Conservation (phyloP, 2,888 invertebrate species). For the Stenodera caucasica region DNA sequence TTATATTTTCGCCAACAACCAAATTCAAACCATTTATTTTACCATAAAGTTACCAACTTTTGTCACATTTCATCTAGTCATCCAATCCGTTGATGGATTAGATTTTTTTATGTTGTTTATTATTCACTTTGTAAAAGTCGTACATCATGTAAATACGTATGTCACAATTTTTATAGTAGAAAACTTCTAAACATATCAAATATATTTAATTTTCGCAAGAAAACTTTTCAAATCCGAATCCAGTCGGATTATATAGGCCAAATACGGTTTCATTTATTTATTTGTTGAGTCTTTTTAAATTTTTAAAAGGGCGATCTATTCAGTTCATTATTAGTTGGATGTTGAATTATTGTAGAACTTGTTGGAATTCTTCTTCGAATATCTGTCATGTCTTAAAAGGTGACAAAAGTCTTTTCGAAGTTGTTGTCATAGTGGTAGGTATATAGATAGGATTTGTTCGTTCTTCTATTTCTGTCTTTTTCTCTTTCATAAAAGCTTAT, state of each 20-base stretch:
- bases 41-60: constrained; percentile 20
- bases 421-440: background rate
- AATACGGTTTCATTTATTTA: background rate
- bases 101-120: constrained; percentile 29
- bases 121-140: constrained; percentile 32
- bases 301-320: no score
- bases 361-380: background rate
- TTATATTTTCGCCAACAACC: background rate
- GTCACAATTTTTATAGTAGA: constrained; percentile 15
- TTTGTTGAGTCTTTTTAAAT: background rate
- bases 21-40: background rate
- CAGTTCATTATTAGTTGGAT: no score
- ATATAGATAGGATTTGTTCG: constrained; percentile 5
- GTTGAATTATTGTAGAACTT: background rate
- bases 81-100: constrained; percentile 28
- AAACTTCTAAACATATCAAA: background rate
- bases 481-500: constrained; percentile 15
- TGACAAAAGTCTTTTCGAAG: background rate
- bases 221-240: background rate
- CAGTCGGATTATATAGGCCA: background rate
- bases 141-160: constrained; percentile 32
- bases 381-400: background rate
- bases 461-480: background rate
- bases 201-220: background rate
- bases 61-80: constrained; percentile 28